Percentiles rank a stretch among this genome's conserved stretches.
phyloP scores from a whole-genome alignment of 2,797 vertebrate species.

The Loriculus beryllinus region DNA sequence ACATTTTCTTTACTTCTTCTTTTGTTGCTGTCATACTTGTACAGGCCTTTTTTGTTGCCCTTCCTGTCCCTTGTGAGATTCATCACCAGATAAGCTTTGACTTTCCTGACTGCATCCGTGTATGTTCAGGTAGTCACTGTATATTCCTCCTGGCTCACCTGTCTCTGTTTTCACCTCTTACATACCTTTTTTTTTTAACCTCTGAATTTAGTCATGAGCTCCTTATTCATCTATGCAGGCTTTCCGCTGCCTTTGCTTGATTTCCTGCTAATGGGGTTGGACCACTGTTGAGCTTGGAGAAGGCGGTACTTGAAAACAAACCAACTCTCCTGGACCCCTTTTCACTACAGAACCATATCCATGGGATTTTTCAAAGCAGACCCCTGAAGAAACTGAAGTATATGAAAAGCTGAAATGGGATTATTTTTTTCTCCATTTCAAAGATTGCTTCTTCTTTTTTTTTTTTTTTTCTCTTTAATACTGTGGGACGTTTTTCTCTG shows the following conservation, averaged over 20 bases:
- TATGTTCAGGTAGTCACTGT: background rate
- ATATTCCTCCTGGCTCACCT: background rate
- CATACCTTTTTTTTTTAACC: background rate
- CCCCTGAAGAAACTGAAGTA: background rate
- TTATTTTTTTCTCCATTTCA: background rate
- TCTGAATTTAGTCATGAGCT: background rate
- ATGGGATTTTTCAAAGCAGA: background rate
- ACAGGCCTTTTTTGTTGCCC: background rate
- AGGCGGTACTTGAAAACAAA: background rate
- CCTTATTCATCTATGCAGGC: background rate
- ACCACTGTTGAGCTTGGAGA: background rate
- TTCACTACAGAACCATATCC: background rate
- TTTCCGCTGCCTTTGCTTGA: background rate
- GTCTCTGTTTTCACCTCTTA: background rate
- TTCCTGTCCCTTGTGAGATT: background rate
- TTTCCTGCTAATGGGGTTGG: background rate
- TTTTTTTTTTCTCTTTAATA: background rate
- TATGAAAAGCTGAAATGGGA: background rate
- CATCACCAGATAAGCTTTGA: accelerated
- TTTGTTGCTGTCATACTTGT: background rate
- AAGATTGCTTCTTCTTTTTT: background rate
- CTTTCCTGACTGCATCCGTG: background rate
- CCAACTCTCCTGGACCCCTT: background rate
- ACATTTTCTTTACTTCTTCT: background rate
- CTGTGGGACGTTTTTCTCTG: accelerated